Evolutionary conservation across 2,113 vertebrate genomes (phyloP).

Genomic region (Amphiprion ocellaris): DNA sequence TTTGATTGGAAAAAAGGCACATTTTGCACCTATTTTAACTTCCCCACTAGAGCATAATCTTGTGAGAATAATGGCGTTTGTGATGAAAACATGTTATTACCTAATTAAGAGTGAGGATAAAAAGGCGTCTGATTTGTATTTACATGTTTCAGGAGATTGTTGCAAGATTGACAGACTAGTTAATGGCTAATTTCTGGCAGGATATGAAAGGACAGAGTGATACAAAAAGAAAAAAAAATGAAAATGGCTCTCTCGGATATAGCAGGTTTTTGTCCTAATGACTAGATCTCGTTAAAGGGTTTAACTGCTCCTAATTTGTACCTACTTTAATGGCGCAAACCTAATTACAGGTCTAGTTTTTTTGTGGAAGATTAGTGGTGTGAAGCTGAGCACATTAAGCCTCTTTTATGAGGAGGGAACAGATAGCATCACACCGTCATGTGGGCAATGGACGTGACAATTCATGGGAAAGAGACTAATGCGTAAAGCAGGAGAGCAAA

Average conservation of each 20-base stretch:
- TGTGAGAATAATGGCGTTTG: constrained; percentile 23
- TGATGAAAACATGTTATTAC: constrained; percentile 61
- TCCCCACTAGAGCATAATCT: background rate
- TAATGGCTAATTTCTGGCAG: constrained; percentile 60
- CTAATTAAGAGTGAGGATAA: constrained; percentile 56
- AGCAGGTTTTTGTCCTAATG: constrained; percentile 63
- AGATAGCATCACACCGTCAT: constrained; percentile 65
- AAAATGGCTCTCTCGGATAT: constrained; percentile 56
- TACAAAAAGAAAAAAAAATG: constrained; percentile 27
- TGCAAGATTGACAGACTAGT: constrained; percentile 46
- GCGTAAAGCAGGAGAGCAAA: background rate
- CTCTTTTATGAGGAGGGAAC: constrained; percentile 66
- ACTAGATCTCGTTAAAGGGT: constrained; percentile 73
- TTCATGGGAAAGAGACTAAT: constrained; percentile 4
- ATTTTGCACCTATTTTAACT: constrained; percentile 1
- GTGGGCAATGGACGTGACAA: constrained; percentile 36
- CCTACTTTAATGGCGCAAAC: constrained; percentile 73
- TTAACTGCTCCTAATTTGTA: constrained; percentile 83
- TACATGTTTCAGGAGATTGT: constrained; percentile 25
- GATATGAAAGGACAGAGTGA: constrained; percentile 60
- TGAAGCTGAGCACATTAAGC: constrained; percentile 69
- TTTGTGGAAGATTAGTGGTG: constrained; percentile 76
- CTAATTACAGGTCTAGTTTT: constrained; percentile 77
- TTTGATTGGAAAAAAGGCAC: background rate
- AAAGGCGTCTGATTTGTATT: constrained; percentile 47